These are phyloP conservation scores for Phenganax stokvisi DNA, from an alignment of 92 coral and sea anemone species.

Conservation along the genomic window DNA sequence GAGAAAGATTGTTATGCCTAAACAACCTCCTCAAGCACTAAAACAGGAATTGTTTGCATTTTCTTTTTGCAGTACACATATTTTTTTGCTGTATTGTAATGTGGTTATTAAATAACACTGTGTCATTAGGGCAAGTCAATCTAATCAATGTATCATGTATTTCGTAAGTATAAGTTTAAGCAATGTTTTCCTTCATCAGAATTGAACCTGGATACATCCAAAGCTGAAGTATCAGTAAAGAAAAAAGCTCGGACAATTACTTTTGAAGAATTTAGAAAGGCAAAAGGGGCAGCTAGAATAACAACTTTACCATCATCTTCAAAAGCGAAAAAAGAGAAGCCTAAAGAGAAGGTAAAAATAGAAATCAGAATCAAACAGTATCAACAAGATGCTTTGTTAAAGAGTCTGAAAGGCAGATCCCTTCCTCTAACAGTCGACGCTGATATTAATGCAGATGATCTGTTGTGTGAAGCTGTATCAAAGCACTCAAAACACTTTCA, in stretches of 20 bases:
- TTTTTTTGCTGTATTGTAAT: too few relatives aligned
- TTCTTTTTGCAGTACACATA: too few relatives aligned
- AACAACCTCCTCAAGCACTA: too few relatives aligned
- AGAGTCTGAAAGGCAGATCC: constrained; percentile 6
- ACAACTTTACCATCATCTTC: too few relatives aligned
- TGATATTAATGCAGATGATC: constrained; percentile 1
- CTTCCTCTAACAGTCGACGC: constrained; percentile 15
- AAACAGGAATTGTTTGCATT: too few relatives aligned
- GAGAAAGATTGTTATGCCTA: too few relatives aligned
- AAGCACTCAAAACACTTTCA: constrained; percentile 23
- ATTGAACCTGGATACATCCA: too few relatives aligned
- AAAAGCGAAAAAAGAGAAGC: background rate
- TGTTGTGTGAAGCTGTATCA: constrained; percentile 14
- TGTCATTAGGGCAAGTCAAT: too few relatives aligned
- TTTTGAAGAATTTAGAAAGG: background rate
- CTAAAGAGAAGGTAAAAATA: constrained; percentile 2
- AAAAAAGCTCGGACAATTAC: background rate
- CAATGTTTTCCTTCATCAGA: too few relatives aligned
- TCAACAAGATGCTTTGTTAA: background rate
- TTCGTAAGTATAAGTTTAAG: too few relatives aligned
- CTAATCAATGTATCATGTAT: too few relatives aligned
- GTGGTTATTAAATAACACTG: too few relatives aligned
- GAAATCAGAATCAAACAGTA: background rate
- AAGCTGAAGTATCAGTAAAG: background rate
- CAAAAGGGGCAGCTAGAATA: background rate